phyloP scores from a whole-genome alignment of 2,113 vertebrate species.

The Mixornis gularis region DNA sequence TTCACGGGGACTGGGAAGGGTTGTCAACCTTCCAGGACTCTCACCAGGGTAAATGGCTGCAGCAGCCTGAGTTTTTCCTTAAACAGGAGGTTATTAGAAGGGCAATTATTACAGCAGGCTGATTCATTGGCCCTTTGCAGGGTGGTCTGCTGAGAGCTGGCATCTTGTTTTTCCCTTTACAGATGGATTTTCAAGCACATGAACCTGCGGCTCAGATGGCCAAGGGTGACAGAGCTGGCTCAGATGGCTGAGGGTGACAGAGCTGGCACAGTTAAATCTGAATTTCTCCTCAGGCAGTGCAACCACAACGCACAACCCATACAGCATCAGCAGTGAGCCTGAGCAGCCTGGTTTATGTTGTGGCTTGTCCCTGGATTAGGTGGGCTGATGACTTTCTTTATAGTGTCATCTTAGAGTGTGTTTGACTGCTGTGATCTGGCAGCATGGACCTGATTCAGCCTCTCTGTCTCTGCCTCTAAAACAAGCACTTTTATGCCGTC shows the following conservation, averaged over 20 bases:
- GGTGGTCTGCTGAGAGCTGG: not conserved
- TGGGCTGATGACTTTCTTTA: not conserved
- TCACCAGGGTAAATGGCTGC: not conserved
- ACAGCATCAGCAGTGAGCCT: not conserved
- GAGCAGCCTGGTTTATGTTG: not conserved
- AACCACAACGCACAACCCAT: not conserved
- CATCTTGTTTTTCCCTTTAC: not conserved
- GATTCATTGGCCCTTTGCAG: not conserved
- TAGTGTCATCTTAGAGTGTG: not conserved
- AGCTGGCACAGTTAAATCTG: not conserved
- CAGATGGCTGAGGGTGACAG: not conserved
- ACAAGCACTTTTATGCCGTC: not conserved
- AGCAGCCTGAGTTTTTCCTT: not conserved
- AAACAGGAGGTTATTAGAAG: not conserved
- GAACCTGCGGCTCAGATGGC: not conserved
- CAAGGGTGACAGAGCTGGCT: not conserved
- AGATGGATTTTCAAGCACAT: rapidly evolving
- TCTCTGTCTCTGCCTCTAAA: not conserved
- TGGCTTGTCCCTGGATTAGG: not conserved
- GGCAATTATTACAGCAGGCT: not conserved
- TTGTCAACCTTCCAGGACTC: not conserved
- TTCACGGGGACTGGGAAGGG: not conserved
- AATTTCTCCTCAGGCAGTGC: not conserved
- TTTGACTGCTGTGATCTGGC: not conserved
- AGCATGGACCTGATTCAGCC: not conserved